A percentile compares a stretch with the other conserved stretches of the same genome.
Conservation (phyloP, 2,888 invertebrate genomes). For the Drosophila barbarae region DNA sequence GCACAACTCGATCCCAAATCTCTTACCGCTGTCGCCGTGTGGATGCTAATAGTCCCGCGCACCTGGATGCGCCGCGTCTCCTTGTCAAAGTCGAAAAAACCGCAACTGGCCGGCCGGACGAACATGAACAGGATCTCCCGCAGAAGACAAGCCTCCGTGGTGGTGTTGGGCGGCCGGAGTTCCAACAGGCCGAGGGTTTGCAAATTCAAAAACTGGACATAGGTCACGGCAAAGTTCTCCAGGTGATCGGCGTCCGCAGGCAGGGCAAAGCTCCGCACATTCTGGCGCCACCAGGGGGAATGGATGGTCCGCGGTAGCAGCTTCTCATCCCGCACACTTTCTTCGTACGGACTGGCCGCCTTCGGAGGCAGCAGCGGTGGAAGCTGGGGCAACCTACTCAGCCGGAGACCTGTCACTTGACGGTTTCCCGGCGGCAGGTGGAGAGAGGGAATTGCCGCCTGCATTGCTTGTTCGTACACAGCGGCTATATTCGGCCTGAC, state of each 20-base stretch:
- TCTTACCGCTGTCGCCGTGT: constrained; percentile 75
- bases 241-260: constrained; percentile 73
- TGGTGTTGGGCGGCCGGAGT: constrained; percentile 61
- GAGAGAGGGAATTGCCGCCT: neutral
- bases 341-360: constrained; percentile 40
- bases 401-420: neutral
- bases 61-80: constrained; percentile 48
- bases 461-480: constrained; percentile 7
- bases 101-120: constrained; percentile 69
- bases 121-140: constrained; percentile 79
- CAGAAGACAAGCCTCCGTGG: constrained; percentile 74
- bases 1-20: accelerated
- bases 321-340: constrained; percentile 51
- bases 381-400: constrained; percentile 17
- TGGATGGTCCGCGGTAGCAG: constrained; percentile 78
- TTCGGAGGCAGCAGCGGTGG: constrained; percentile 28
- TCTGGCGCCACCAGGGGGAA: constrained; percentile 79
- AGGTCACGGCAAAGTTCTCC: constrained; percentile 79
- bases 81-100: constrained; percentile 67
- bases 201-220: constrained; percentile 70
- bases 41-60: constrained; percentile 71
- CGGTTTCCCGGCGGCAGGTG: too few species aligned
- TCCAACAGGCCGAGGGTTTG: constrained; percentile 54
- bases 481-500: constrained; percentile 1
- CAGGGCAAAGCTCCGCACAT: constrained; percentile 68